These are phyloP conservation scores for Microcebus jonahi DNA, from an alignment of 2,113 vertebrate genomes.

Conservation along the genomic window DNA sequence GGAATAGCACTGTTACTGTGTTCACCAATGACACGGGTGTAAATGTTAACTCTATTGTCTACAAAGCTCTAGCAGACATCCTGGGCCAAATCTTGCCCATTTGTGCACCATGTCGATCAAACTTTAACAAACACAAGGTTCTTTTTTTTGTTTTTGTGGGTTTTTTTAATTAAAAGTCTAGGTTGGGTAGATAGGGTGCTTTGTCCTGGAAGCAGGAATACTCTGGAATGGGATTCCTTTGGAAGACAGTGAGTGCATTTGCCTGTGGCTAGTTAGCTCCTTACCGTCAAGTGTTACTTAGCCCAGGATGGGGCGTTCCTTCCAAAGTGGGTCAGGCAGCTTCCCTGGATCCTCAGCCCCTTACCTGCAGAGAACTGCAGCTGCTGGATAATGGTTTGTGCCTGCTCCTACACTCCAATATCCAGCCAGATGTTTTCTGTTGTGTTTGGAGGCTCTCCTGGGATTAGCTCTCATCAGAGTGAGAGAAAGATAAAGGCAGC, in stretches of 20 bases:
- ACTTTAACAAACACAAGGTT: background rate
- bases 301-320: background rate
- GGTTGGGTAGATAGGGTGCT: background rate
- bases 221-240: background rate
- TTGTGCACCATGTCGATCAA: background rate
- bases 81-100: background rate
- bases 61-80: background rate
- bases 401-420: constrained; percentile 33
- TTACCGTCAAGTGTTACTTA: background rate
- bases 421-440: constrained; percentile 76
- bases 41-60: background rate
- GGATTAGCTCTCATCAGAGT: constrained; percentile 71
- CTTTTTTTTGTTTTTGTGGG: background rate
- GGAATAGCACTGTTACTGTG: background rate
- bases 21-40: background rate
- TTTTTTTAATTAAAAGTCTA: background rate
- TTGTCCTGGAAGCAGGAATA: background rate
- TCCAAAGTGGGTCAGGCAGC: background rate
- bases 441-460: constrained; percentile 64
- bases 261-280: background rate
- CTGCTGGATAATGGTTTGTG: constrained; percentile 56
- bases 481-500: constrained; percentile 73
- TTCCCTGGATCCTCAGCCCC: background rate
- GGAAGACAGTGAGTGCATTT: background rate
- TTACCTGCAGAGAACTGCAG: constrained; percentile 69